Base-by-base conservation (phyloP, 1,140 invertebrate species). In the Anthonomus grandis region DNA sequence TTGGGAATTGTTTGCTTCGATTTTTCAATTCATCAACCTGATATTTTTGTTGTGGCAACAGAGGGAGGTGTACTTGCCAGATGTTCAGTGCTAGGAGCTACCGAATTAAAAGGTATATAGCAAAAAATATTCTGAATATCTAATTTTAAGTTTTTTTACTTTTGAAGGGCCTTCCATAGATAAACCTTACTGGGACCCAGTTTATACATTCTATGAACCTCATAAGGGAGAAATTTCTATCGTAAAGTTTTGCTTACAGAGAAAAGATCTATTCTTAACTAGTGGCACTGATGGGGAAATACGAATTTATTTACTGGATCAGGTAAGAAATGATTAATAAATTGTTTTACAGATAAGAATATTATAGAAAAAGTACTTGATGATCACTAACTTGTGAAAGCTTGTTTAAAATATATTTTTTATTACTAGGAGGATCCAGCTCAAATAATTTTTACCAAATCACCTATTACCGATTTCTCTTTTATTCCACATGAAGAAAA, bases 401-500 rank as follows among this genome's bases (percentile, higher is more conserved):
- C 17, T 15, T 41, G 10, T 41, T 9, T 15, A 1, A 12, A 23
- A 51, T 19, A 13, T 15, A 27, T 47, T 47, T 17, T 12, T 37
- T 25, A 27, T 27, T 59, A 65, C 47, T 57, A 72, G 64, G 67
- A 71, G 41, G 65, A 68, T 24, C 67, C 71, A 18, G 66, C 64
- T 2, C 59, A 68, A 64, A 54, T 71, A n/a, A 71, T 73, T 44
- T 67, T 64, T 39, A 34, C 63, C 12, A 61, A 69, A 59, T 52
- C 57, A 46, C 47, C 44, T 8, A 19, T 66, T 18, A 56, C 60
- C 24, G 54, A 59, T 19, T 21, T 68, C 10, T 37, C 41, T n/a
- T 73, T 64, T 60, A 59, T 73, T 6, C 64, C 63, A n/a, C 57
- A 67, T 41, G 65, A 71, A 41, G 64, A 72, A 44, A 67, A 68